Evolutionary conservation across 2,113 vertebrate species (phyloP).

Genomic region (Mormoops blainvillei): DNA sequence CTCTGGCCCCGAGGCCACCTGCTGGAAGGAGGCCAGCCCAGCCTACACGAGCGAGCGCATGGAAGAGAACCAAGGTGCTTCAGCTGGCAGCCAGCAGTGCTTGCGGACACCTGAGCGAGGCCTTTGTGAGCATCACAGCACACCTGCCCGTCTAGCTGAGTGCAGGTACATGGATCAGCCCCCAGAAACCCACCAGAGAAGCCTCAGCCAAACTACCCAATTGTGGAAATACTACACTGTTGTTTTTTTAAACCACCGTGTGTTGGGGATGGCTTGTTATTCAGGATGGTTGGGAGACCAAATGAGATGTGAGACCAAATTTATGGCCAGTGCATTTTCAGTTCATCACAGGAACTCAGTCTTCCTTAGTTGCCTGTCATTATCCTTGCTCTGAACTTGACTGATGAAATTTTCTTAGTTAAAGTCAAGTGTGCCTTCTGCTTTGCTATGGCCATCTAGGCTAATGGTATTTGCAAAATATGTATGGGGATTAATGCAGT

Average conservation of each 20-base stretch:
- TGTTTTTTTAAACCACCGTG: not conserved
- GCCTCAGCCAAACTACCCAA: not conserved
- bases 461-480: not conserved
- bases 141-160: not conserved
- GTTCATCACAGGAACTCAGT: not conserved
- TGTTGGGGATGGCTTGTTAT: not conserved
- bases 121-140: no score
- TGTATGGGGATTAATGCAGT: not conserved
- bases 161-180: not conserved
- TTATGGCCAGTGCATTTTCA: not conserved
- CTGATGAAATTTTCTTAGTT: not conserved
- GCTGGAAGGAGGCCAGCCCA: not conserved
- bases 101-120: not conserved
- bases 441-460: not conserved
- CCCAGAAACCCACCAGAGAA: not conserved
- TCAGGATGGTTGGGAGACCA: not conserved
- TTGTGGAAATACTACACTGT: not conserved
- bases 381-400: not conserved
- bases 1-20: not conserved
- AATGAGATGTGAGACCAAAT: not conserved
- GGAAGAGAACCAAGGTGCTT: not conserved
- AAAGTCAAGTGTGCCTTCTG: not conserved
- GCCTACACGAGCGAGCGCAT: not conserved
- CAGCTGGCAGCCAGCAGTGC: not conserved
- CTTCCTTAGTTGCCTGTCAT: not conserved